Evolutionary conservation across 1,140 invertebrate genomes (phyloP), one percentile per base, ranked within the genome.

Genomic region (Cotesia typhae): DNA sequence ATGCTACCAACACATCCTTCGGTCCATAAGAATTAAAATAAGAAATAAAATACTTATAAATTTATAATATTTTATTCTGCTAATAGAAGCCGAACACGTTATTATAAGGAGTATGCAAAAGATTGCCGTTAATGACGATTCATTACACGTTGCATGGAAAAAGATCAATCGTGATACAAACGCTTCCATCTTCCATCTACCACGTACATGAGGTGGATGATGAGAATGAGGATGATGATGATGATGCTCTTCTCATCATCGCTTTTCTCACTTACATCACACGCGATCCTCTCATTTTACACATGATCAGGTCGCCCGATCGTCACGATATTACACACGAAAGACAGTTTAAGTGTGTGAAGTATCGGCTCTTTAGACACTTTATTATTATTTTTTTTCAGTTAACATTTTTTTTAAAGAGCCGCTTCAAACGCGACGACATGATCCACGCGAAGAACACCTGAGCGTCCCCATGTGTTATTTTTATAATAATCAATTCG

Each of bases 391-490:
- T 47, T 47, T 47, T 9, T 47, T 47, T 47, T 47, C 10, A 47
- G 6, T 47, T 47, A 9, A 9, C 37, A 17, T 55, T n/a, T 65
- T 41, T 51, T 66, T 71, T 66, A 65, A 66, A 59, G 51, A 41
- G 71, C 72, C 59, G 63, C 57, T 66, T 55, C 1, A 47, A 70
- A 75, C 71, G n/a, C 74, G 74, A 75, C 74, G 74, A 75, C 74
- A 75, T 57, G 74, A 67, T 72, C 71, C 74, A 75, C 67, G 70
- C 70, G 74, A 75, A 61, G 57, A 65, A 71, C 63, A 71, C 59
- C 59, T 41, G 38, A 51, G n/a, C 12, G 66, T 37, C 41, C 61
- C n/a, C 9, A 14, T 70, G 38, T 14, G 59, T 37, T 38, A 35
- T 28, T 28, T 28, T 28, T 28, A 28, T 28, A 28, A 28, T 28